phyloP scores from a whole-genome alignment of 2,797 vertebrate genomes.

The Lycodopsis pacificus region DNA sequence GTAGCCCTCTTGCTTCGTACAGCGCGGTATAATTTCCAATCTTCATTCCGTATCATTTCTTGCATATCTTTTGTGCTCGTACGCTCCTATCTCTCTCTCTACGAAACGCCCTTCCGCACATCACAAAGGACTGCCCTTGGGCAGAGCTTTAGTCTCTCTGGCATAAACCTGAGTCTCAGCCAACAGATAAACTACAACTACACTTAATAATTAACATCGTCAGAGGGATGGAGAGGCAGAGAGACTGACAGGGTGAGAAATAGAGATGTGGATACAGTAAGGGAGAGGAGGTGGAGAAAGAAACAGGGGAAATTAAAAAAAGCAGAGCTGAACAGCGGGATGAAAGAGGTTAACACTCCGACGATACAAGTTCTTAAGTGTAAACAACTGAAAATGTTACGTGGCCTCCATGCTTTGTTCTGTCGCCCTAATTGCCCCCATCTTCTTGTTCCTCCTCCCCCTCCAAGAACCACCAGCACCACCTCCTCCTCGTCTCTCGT shows the following conservation, averaged over 20 bases:
- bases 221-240: conserved; percentile 33
- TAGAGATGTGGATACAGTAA: conserved; percentile 10
- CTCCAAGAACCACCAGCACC: not conserved
- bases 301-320: conserved; percentile 23
- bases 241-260: conserved; percentile 20
- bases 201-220: conserved; percentile 68
- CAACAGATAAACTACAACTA: conserved; percentile 69
- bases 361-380: conserved; percentile 32
- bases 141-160: conserved; percentile 45
- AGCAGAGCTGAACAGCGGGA: not conserved
- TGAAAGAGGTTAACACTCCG: conserved; percentile 45
- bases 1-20: conserved; percentile 58
- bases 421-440: conserved; percentile 47
- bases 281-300: conserved; percentile 6
- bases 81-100: conserved; percentile 10
- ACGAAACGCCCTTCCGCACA: conserved; percentile 27
- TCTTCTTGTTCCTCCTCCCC: conserved; percentile 21
- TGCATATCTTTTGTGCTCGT: conserved; percentile 40
- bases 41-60: conserved; percentile 66
- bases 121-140: conserved; percentile 51
- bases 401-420: conserved; percentile 28
- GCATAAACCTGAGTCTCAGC: conserved; percentile 67
- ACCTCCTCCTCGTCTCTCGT: conserved; percentile 9
- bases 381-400: conserved; percentile 59
- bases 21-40: conserved; percentile 66